These are phyloP conservation scores for Martes martes DNA, from an alignment of 2,113 vertebrate genomes.

Conservation along the genomic window DNA sequence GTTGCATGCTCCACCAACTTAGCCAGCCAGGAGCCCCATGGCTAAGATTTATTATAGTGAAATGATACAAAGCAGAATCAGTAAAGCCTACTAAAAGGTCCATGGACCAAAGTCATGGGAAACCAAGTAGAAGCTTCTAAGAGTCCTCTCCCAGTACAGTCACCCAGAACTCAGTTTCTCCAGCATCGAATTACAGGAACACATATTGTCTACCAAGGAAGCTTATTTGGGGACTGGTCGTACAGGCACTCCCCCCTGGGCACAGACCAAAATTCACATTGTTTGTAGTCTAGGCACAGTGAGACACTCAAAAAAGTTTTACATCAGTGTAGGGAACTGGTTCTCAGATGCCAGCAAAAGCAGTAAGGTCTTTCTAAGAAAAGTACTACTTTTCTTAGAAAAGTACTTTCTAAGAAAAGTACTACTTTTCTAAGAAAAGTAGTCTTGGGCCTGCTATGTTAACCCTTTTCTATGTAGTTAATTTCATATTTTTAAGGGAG, in stretches of 20 bases:
- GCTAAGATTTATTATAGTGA: not conserved
- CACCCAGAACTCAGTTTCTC: not conserved
- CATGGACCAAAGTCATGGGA: not conserved
- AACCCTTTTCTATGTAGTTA: not conserved
- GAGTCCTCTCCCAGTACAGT: not conserved
- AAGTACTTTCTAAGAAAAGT: too few relatives aligned
- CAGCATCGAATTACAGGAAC: not conserved
- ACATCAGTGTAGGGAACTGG: not conserved
- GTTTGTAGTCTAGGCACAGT: not conserved
- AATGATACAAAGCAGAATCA: not conserved
- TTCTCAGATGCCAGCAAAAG: not conserved
- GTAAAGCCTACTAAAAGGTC: not conserved
- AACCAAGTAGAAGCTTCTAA: not conserved
- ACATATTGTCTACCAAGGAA: not conserved
- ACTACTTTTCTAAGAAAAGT: not conserved
- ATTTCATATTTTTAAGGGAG: constrained; percentile 7
- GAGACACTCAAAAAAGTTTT: not conserved
- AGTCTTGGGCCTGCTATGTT: not conserved
- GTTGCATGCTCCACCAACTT: not conserved
- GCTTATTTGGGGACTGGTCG: not conserved
- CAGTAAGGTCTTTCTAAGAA: not conserved
- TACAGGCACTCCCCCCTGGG: not conserved
- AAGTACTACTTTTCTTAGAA: not conserved
- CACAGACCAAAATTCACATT: not conserved
- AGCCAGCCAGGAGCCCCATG: not conserved